Conservation (phyloP, 2,797 vertebrate genomes). For the Crenichthys baileyi region DNA sequence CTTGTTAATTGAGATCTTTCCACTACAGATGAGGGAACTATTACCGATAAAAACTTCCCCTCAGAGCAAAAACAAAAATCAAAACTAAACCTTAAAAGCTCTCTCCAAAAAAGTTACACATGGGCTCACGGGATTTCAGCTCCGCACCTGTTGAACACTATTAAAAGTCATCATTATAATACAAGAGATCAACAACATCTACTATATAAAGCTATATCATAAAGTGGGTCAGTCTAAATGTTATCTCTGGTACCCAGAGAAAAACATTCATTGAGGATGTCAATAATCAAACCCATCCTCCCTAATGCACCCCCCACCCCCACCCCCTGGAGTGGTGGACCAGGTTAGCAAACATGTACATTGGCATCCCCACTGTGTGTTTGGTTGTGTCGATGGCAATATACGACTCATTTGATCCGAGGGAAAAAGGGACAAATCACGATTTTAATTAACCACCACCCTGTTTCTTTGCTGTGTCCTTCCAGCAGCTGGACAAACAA, state of each 20-base stretch:
- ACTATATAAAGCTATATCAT: background rate
- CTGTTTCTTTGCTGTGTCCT: slow-evolving; percentile 49
- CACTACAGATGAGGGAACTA: background rate
- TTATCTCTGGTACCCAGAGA: slow-evolving; percentile 27
- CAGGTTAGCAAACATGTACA: slow-evolving; percentile 71
- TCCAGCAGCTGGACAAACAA: slow-evolving; percentile 82
- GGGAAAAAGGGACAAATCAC: slow-evolving; percentile 76
- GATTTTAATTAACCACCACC: slow-evolving; percentile 81
- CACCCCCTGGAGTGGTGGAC: slow-evolving; percentile 7
- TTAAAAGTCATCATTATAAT: background rate
- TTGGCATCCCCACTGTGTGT: slow-evolving; percentile 62
- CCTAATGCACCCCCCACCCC: no score
- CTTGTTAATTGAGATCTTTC: background rate
- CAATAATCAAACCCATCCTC: slow-evolving; percentile 18
- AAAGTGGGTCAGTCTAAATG: slow-evolving; percentile 13
- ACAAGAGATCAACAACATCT: background rate
- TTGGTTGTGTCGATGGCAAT: slow-evolving; percentile 45
- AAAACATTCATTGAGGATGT: slow-evolving; percentile 30
- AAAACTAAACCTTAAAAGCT: background rate
- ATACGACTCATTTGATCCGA: slow-evolving; percentile 74
- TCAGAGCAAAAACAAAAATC: background rate
- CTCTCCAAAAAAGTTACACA: background rate
- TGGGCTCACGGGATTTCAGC: background rate
- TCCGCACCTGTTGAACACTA: background rate
- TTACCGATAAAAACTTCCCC: background rate